phyloP scores from a whole-genome alignment of 2,888 invertebrate genomes.

The Mayetiola destructor region DNA sequence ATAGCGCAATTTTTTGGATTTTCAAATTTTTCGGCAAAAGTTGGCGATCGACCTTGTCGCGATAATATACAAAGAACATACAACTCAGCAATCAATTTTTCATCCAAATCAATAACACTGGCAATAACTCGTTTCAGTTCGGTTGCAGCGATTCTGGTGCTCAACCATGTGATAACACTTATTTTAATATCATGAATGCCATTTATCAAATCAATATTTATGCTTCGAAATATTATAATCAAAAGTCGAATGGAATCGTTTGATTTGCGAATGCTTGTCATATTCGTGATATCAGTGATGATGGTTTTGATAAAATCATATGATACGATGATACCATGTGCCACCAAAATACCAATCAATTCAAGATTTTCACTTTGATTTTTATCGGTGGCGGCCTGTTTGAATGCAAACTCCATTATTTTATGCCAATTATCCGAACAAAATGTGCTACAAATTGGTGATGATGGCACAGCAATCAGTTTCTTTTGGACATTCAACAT shows the following conservation, averaged over 20 bases:
- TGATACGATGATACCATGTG: constrained; percentile 13
- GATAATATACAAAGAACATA: constrained; percentile 12
- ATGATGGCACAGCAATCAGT: not conserved
- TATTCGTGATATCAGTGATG: not conserved
- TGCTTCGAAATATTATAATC: not conserved
- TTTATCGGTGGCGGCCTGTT: constrained; percentile 14
- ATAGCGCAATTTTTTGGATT: not conserved
- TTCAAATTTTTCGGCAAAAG: not conserved
- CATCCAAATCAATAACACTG: not conserved
- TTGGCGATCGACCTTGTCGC: not conserved
- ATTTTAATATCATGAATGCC: not conserved
- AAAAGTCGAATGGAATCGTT: not conserved
- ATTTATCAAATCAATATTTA: not conserved
- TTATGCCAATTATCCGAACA: constrained; percentile 16
- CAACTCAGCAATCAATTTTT: not conserved
- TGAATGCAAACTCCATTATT: constrained; percentile 11
- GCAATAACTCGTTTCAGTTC: constrained; percentile 6
- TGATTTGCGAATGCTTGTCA: constrained; percentile 3
- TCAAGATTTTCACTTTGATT: constrained; percentile 3
- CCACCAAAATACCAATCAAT: constrained; percentile 14
- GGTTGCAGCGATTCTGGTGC: not conserved
- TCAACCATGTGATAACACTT: constrained; percentile 5
- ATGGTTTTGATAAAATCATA: constrained; percentile 7
- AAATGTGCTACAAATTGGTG: constrained; percentile 1
- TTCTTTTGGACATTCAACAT: constrained; percentile 13